A percentile compares a stretch with the other conserved stretches of the same genome.
These are phyloP conservation scores for Alfaro cultratus DNA, from an alignment of 2,797 vertebrate species.

Conservation along the genomic window DNA sequence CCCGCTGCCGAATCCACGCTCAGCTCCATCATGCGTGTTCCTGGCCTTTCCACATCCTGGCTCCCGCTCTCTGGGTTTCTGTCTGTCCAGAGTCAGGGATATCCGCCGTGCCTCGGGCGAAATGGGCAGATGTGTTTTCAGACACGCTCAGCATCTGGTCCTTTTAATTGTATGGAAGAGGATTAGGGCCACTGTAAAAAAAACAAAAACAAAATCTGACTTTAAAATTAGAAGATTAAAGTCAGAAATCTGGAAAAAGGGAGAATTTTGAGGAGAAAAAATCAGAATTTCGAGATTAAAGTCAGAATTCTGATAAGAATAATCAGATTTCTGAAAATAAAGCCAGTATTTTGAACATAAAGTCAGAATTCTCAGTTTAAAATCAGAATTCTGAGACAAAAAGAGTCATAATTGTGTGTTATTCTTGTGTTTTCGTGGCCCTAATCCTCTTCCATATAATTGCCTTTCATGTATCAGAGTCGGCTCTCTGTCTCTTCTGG, in stretches of 20 bases:
- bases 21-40: constrained; percentile 58
- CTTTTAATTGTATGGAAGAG: neutral
- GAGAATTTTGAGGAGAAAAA: too few relatives aligned
- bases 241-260: too few relatives aligned
- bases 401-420: too few relatives aligned
- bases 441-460: neutral
- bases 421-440: too few relatives aligned
- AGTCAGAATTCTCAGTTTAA: too few relatives aligned
- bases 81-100: constrained; percentile 34
- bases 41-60: constrained; percentile 42
- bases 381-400: neutral
- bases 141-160: constrained; percentile 27
- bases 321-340: too few relatives aligned
- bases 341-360: too few relatives aligned
- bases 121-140: constrained; percentile 48
- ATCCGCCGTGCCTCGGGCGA: constrained; percentile 49
- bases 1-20: constrained; percentile 31
- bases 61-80: constrained; percentile 27
- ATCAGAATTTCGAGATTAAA: too few relatives aligned
- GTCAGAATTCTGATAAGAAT: too few relatives aligned
- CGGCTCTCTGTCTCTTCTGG: neutral
- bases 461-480: constrained; percentile 13
- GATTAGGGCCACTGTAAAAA: too few relatives aligned
- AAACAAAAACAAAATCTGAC: too few relatives aligned
- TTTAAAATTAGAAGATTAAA: too few relatives aligned